Conservation (phyloP, 2,797 vertebrate genomes). For the Gallinago solitaria region DNA sequence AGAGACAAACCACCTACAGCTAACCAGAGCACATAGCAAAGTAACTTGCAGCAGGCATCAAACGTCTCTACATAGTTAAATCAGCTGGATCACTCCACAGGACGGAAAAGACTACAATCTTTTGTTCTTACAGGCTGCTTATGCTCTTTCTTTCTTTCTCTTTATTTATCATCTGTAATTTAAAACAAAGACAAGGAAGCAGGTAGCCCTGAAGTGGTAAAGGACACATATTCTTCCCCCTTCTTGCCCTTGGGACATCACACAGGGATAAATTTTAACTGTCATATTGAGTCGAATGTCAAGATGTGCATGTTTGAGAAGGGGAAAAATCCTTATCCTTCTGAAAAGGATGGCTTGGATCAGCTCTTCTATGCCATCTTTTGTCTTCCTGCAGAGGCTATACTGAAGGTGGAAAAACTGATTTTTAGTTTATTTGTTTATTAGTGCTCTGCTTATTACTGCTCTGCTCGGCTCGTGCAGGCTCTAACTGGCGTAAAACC, state of each 20-base stretch:
- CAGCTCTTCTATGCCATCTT: constrained; percentile 15
- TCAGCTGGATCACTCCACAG: constrained; percentile 1
- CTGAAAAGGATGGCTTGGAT: background rate
- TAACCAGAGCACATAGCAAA: background rate
- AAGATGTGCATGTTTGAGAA: background rate
- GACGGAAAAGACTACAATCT: background rate
- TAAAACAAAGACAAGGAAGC: background rate
- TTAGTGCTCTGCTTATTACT: too few species aligned
- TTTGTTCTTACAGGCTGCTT: background rate
- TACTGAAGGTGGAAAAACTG: background rate
- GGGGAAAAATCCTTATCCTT: background rate
- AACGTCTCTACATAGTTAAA: background rate
- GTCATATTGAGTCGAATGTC: background rate
- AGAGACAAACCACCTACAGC: background rate
- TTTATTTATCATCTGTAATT: background rate
- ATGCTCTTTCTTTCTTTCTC: background rate
- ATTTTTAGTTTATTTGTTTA: too few species aligned
- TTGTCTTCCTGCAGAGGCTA: background rate
- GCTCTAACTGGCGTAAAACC: background rate
- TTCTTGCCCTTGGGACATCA: background rate
- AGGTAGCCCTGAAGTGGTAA: background rate
- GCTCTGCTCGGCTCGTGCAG: background rate
- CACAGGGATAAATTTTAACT: background rate
- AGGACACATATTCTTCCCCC: background rate
- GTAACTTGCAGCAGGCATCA: constrained; percentile 5